Conservation (phyloP, 2,113 vertebrate genomes). For the Euleptes europaea region DNA sequence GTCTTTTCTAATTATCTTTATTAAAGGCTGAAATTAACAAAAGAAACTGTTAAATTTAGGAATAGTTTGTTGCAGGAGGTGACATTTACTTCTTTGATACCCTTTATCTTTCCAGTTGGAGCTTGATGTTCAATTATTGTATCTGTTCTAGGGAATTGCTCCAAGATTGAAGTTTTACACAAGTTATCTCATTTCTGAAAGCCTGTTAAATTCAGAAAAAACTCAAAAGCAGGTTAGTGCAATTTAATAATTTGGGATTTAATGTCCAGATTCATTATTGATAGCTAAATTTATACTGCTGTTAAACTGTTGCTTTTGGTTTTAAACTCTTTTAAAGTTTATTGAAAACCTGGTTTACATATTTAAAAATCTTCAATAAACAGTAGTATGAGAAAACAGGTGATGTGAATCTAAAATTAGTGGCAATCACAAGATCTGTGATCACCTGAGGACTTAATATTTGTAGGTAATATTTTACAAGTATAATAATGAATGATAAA, state of each 20-base stretch:
- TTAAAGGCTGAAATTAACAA: constrained; percentile 73
- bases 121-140: constrained; percentile 72
- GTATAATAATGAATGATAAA: neutral
- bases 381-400: constrained; percentile 41
- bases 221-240: constrained; percentile 77
- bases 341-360: constrained; percentile 64
- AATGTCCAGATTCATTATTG: constrained; percentile 60
- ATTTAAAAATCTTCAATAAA: constrained; percentile 61
- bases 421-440: constrained; percentile 33
- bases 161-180: constrained; percentile 92
- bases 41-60: constrained; percentile 67
- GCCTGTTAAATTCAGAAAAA: constrained; percentile 74
- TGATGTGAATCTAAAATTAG: constrained; percentile 53
- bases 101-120: constrained; percentile 62
- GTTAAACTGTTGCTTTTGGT: constrained; percentile 35
- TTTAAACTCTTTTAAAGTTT: constrained; percentile 48
- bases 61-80: constrained; percentile 69
- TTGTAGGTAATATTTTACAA: constrained; percentile 35
- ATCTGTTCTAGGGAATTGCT: constrained; percentile 87
- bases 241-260: constrained; percentile 64
- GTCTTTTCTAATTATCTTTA: constrained; percentile 77
- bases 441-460: constrained; percentile 49
- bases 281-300: constrained; percentile 45
- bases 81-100: constrained; percentile 73
- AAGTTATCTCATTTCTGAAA: constrained; percentile 88